A percentile compares a stretch with the other conserved stretches of the same genome.
Conservation (phyloP, 1,140 invertebrate genomes). For the Catajapyx aquilonaris region DNA sequence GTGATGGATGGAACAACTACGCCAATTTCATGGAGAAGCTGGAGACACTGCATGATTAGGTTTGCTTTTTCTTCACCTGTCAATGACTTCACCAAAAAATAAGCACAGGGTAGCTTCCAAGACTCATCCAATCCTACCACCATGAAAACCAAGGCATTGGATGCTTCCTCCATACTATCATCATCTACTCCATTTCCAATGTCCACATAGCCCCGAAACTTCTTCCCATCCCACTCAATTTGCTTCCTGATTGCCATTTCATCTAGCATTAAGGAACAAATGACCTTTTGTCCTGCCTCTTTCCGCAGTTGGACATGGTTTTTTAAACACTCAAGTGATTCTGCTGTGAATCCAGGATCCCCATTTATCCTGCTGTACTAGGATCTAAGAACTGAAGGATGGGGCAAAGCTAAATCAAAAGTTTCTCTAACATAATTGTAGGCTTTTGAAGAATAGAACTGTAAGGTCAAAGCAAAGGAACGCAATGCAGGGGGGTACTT, state of each 20-base stretch:
- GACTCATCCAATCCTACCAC: constrained; percentile 12
- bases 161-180: constrained; percentile 4
- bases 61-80: not conserved
- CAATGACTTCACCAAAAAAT: not conserved
- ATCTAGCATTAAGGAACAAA: not conserved
- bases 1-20: not conserved
- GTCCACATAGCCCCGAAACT: not conserved
- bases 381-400: not conserved
- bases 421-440: not conserved
- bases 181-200: not conserved
- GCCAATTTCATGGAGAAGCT: not conserved
- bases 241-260: not conserved
- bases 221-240: not conserved
- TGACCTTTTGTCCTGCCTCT: not conserved
- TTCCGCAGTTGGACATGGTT: not conserved
- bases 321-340: not conserved
- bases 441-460: not conserved
- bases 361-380: not conserved
- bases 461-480: not conserved
- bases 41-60: not conserved
- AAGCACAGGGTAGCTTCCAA: constrained; percentile 15
- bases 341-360: not conserved
- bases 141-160: constrained; percentile 15
- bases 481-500: not conserved
- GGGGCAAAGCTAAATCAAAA: not conserved